Conservation (phyloP, 1,140 invertebrate genomes). For the Papilio dardanus region DNA sequence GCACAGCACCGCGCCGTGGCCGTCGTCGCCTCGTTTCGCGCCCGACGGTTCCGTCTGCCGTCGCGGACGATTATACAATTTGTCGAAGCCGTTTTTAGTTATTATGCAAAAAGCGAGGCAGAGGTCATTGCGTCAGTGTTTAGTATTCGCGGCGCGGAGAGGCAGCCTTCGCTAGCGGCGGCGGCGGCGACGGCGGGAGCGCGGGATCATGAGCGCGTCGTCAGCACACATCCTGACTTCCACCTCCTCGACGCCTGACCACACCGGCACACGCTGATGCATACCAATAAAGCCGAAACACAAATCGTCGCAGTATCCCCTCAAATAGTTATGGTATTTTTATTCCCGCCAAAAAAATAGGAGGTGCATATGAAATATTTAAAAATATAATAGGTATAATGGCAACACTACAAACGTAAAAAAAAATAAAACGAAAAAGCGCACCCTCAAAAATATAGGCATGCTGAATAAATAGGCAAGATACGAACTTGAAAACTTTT, state of each 20-base stretch:
- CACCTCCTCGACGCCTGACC: background rate
- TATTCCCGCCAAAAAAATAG: background rate
- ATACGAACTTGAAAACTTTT: no score
- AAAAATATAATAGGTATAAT: no score
- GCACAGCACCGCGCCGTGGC: background rate
- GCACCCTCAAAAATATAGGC: no score
- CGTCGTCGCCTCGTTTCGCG: background rate
- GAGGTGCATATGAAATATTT: no score
- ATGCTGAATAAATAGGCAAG: background rate
- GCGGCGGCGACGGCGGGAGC: constrained; percentile 34
- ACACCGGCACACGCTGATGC: background rate
- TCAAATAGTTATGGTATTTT: background rate
- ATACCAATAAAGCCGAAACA: background rate
- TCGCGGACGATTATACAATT: constrained; percentile 46
- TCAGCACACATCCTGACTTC: constrained; percentile 13
- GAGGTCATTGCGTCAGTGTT: constrained; percentile 63
- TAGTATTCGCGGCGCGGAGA: constrained; percentile 55
- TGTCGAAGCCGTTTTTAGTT: constrained; percentile 45
- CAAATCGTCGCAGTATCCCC: background rate
- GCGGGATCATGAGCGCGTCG: constrained; percentile 20
- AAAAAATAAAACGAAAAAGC: no score
- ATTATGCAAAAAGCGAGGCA: constrained; percentile 46
- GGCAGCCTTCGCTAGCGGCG: constrained; percentile 48
- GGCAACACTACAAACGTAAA: no score
- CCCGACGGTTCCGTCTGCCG: background rate